A percentile compares a stretch with the other conserved stretches of the same genome.
Evolutionary conservation across 2,113 vertebrate species (phyloP).

Genomic region (Cryptotis parvus): DNA sequence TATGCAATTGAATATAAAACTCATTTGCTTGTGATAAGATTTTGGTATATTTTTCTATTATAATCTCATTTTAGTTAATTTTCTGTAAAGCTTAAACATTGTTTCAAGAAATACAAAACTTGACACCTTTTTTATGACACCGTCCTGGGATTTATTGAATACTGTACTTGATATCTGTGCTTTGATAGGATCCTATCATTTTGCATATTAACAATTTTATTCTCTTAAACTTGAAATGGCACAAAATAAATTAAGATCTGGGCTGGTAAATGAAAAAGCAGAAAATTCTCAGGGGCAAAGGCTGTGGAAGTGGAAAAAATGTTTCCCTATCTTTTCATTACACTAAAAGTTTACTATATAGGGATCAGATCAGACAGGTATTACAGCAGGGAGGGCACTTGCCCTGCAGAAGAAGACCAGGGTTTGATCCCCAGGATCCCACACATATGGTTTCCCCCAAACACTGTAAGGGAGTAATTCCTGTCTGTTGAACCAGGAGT

Average conservation of each 20-base stretch:
- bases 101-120: conserved; percentile 11
- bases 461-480: no score
- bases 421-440: no score
- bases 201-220: conserved; percentile 18
- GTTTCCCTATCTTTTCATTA: not conserved
- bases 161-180: not conserved
- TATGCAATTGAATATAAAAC: not conserved
- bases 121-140: not conserved
- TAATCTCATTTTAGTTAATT: conserved; percentile 35
- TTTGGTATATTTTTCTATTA: conserved; percentile 4
- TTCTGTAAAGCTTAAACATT: not conserved
- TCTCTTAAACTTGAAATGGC: not conserved
- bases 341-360: no score
- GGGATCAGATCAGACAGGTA: no score
- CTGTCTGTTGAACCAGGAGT: no score
- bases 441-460: no score
- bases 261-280: no score
- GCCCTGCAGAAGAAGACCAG: no score
- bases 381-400: no score
- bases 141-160: conserved; percentile 9
- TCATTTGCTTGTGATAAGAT: not conserved
- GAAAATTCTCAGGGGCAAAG: not conserved
- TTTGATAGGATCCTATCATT: not conserved
- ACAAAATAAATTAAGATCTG: no score
- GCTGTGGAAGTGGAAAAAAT: not conserved